Percentiles rank a stretch among this genome's conserved stretches.
Conservation (phyloP, 2,888 invertebrate species). For the Galerucella pusilla region DNA sequence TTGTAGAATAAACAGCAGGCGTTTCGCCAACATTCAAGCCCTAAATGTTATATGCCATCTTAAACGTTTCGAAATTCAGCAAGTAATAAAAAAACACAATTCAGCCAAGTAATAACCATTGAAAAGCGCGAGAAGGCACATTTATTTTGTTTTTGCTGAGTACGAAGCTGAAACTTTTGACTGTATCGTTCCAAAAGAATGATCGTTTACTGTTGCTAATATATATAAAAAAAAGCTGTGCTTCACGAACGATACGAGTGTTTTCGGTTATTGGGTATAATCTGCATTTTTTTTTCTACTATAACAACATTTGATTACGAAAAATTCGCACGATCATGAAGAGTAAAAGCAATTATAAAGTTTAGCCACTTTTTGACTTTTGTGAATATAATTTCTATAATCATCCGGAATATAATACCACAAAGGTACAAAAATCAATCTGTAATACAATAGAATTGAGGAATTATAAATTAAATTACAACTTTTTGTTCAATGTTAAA, state of each 20-base stretch:
- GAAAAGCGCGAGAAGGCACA: slow-evolving; percentile 38
- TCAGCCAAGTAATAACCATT: slow-evolving; percentile 42
- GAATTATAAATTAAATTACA: too few relatives aligned
- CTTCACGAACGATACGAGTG: slow-evolving; percentile 18
- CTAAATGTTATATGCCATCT: slow-evolving; percentile 28
- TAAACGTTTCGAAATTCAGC: slow-evolving; percentile 38
- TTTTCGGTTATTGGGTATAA: slow-evolving; percentile 26
- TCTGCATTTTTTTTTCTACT: slow-evolving; percentile 3
- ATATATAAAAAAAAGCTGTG: slow-evolving; percentile 22
- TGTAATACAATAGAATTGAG: too few relatives aligned
- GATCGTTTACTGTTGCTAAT: slow-evolving; percentile 22
- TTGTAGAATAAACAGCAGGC: background rate
- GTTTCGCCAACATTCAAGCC: background rate
- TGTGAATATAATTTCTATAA: too few relatives aligned
- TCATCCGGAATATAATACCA: too few relatives aligned
- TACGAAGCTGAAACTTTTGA: slow-evolving; percentile 38
- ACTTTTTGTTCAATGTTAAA: too few relatives aligned
- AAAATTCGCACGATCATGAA: too few relatives aligned
- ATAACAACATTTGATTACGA: too few relatives aligned
- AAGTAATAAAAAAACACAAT: slow-evolving; percentile 40
- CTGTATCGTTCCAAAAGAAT: slow-evolving; percentile 27
- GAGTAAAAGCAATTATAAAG: too few relatives aligned
- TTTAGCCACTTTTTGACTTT: too few relatives aligned
- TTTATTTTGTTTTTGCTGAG: slow-evolving; percentile 37
- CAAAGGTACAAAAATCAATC: too few relatives aligned